Conservation (phyloP, 2,888 invertebrate genomes). For the Linnaemya tessellans region DNA sequence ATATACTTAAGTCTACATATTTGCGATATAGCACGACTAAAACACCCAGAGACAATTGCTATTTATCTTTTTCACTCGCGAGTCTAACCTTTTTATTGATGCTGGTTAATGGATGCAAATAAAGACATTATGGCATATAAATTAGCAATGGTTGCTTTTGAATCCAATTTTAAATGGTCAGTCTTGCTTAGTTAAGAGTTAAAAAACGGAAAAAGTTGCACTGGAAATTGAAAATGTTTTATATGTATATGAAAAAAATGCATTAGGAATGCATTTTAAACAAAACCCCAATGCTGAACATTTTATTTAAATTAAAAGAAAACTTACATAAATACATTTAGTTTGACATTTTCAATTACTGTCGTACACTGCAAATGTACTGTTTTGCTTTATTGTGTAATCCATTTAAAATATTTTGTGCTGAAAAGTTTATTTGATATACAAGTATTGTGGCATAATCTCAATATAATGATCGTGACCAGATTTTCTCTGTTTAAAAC, state of each 20-base stretch:
- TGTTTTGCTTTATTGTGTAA: constrained; percentile 29
- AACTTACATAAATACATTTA: constrained; percentile 59
- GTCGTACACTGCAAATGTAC: constrained; percentile 56
- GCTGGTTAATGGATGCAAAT: constrained; percentile 21
- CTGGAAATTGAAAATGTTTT: neutral
- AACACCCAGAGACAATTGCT: neutral
- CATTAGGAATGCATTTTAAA: constrained; percentile 23
- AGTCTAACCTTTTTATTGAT: constrained; percentile 8
- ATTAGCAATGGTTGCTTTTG: constrained; percentile 36
- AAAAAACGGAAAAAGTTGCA: neutral
- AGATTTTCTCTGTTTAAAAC: constrained; percentile 51
- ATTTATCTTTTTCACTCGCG: constrained; percentile 23
- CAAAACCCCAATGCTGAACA: neutral
- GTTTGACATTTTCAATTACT: constrained; percentile 71
- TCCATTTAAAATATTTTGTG: constrained; percentile 37
- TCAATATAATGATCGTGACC: constrained; percentile 66
- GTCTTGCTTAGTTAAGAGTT: neutral
- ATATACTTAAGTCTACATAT: neutral
- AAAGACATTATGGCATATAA: constrained; percentile 15
- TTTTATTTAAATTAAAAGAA: constrained; percentile 27
- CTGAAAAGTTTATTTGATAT: constrained; percentile 44
- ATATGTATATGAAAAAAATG: neutral
- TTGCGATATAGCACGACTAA: neutral
- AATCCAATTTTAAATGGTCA: constrained; percentile 24
- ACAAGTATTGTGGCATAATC: constrained; percentile 62